Conservation (phyloP, 2,113 vertebrate genomes). For the Motacilla alba region DNA sequence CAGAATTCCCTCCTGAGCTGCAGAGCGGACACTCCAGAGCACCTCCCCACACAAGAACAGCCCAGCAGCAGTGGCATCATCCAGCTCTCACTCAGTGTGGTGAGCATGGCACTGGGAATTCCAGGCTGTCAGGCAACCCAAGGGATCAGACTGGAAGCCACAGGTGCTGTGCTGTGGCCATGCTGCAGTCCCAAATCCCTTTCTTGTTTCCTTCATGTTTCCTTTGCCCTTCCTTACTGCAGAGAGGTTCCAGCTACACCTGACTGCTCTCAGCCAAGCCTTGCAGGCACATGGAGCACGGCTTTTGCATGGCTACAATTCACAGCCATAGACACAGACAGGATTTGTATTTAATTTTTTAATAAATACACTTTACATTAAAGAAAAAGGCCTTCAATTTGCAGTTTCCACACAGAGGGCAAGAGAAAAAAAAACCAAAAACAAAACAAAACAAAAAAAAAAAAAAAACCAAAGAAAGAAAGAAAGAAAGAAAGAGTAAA, state of each 20-base stretch:
- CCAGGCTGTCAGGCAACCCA: neutral
- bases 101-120: neutral
- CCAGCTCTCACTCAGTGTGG: neutral
- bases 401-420: constrained; percentile 75
- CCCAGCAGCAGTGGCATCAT: neutral
- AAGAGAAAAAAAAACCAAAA: neutral
- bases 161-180: fast-evolving
- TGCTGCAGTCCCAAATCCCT: fast-evolving
- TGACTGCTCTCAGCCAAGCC: neutral
- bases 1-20: fast-evolving
- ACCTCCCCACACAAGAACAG: neutral
- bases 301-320: neutral
- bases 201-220: neutral
- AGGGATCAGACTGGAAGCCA: neutral
- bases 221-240: neutral
- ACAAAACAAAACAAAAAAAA: neutral
- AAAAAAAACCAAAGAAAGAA: neutral
- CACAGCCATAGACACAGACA: constrained; percentile 61
- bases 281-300: neutral
- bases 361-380: constrained; percentile 89
- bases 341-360: constrained; percentile 77
- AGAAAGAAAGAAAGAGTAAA: neutral
- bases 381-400: constrained; percentile 82
- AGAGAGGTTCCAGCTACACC: neutral
- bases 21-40: neutral